Conservation (phyloP, 2,113 vertebrate species). For the Tragelaphus buxtoni region DNA sequence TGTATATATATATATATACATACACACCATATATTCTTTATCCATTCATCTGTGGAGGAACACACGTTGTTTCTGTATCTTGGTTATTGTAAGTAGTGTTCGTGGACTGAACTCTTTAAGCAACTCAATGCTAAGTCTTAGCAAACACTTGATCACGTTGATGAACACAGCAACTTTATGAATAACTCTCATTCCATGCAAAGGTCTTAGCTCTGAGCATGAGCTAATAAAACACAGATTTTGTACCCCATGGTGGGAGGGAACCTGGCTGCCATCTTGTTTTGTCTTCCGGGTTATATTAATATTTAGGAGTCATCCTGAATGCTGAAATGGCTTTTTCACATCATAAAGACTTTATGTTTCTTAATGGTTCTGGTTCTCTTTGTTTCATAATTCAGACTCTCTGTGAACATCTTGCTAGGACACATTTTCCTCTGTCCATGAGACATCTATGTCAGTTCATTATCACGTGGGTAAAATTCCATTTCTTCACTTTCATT, state of each 20-base stretch:
- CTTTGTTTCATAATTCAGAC: not conserved
- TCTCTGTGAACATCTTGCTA: not conserved
- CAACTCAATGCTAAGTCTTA: not conserved
- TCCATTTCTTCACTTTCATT: not conserved
- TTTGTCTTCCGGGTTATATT: not conserved
- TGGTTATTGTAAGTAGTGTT: not conserved
- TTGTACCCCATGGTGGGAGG: not conserved
- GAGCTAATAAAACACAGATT: not conserved
- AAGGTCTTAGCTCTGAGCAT: not conserved
- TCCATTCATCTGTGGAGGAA: not conserved
- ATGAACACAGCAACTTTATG: not conserved
- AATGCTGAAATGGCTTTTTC: not conserved
- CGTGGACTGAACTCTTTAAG: not conserved
- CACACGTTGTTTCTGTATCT: not conserved
- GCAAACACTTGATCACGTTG: not conserved
- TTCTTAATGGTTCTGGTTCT: not conserved
- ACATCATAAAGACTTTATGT: not conserved
- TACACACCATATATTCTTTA: not conserved
- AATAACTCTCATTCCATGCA: not conserved
- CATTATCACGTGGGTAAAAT: not conserved
- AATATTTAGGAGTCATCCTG: not conserved
- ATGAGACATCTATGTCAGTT: not conserved
- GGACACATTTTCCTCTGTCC: not conserved
- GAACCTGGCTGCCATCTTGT: not conserved
- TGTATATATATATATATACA: not conserved